phyloP scores from a whole-genome alignment of 2,113 vertebrate genomes.

The Syngnathus scovelli region DNA sequence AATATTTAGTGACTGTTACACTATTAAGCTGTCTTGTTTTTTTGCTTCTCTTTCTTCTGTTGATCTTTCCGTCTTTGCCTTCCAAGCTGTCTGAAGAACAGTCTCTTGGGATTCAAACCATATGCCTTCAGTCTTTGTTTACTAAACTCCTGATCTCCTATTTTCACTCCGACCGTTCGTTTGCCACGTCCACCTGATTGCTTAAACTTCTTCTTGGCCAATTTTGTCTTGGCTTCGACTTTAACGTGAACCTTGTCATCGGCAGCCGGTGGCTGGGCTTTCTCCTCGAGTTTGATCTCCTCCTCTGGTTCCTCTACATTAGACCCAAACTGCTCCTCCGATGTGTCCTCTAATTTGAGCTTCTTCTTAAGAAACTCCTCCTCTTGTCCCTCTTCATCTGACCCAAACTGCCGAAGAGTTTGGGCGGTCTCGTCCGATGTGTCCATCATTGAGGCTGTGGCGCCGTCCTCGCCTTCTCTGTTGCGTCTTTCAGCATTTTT shows the following conservation, averaged over 20 bases:
- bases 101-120: conserved; percentile 81
- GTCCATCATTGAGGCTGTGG: background rate
- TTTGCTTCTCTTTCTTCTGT: conserved; percentile 58
- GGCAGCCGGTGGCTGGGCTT: background rate
- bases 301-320: conserved; percentile 49
- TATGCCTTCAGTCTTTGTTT: conserved; percentile 80
- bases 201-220: conserved; percentile 56
- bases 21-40: conserved; percentile 28
- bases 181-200: conserved; percentile 37
- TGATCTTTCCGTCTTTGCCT: conserved; percentile 57
- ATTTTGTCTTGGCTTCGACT: conserved; percentile 13
- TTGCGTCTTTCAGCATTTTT: conserved; percentile 25
- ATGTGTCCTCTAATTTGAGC: conserved; percentile 33
- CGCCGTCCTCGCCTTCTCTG: conserved; percentile 13
- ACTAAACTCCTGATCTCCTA: conserved; percentile 78
- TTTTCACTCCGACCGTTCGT: conserved; percentile 55
- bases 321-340: background rate
- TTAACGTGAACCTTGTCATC: conserved; percentile 1
- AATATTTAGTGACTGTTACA: background rate
- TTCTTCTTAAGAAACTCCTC: conserved; percentile 60
- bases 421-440: conserved; percentile 10
- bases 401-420: conserved; percentile 16
- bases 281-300: conserved; percentile 42
- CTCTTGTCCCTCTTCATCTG: conserved; percentile 15
- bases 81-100: conserved; percentile 78